Percentiles rank a stretch among this genome's conserved stretches.
Evolutionary conservation across 1,140 invertebrate species (phyloP).

Genomic region (Diorhabda carinulata): DNA sequence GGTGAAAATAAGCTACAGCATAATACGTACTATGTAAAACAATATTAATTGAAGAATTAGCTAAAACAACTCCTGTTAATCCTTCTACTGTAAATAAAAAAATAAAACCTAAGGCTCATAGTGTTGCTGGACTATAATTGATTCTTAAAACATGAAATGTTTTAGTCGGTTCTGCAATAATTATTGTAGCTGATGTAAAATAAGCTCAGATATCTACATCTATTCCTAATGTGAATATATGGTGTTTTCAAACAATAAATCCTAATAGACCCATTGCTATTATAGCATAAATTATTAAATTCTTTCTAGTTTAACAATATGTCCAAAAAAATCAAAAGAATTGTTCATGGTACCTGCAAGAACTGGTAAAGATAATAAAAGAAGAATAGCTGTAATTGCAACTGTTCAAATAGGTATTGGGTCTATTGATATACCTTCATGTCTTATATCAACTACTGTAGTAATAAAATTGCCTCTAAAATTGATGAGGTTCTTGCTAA

Average conservation of each 20-base stretch:
- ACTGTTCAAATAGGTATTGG: constrained; percentile 62
- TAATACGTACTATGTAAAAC: constrained; percentile 64
- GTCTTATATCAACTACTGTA: constrained; percentile 58
- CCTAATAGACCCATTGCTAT: constrained; percentile 61
- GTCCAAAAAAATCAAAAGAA: constrained; percentile 78
- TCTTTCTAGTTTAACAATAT: constrained; percentile 58
- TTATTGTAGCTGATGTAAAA: constrained; percentile 70
- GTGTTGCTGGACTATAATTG: background rate
- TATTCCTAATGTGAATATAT: constrained; percentile 72
- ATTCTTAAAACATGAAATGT: constrained; percentile 62
- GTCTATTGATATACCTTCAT: constrained; percentile 49
- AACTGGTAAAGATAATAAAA: constrained; percentile 66
- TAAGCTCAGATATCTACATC: constrained; percentile 68
- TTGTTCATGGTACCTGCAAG: constrained; percentile 73
- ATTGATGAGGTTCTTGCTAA: constrained; percentile 64
- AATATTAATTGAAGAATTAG: constrained; percentile 39
- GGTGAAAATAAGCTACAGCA: constrained; percentile 72
- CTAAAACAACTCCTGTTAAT: constrained; percentile 61
- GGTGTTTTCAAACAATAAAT: constrained; percentile 67
- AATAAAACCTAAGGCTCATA: constrained; percentile 66
- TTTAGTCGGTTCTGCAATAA: constrained; percentile 63
- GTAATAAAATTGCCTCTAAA: constrained; percentile 64
- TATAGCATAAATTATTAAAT: constrained; percentile 64
- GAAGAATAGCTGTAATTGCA: constrained; percentile 59
- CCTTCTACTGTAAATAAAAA: constrained; percentile 63